phyloP scores from a whole-genome alignment of 2,113 vertebrate species.

The Anolis sagrei region DNA sequence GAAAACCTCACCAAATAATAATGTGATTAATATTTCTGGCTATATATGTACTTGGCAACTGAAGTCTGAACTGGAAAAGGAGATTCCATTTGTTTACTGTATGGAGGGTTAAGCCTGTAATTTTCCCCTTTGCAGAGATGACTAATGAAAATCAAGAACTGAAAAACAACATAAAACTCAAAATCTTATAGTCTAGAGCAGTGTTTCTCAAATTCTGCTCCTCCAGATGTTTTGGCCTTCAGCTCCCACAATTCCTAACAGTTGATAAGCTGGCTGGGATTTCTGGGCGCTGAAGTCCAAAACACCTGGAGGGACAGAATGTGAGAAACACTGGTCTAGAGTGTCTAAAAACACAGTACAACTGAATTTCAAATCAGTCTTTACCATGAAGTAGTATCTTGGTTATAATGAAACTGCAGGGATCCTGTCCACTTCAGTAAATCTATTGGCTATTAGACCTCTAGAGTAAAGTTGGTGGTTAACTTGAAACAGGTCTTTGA shows the following conservation, averaged over 20 bases:
- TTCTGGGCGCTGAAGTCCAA: no score
- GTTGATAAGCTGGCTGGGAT: no score
- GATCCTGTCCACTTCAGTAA: background rate
- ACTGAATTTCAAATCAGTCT: slow-evolving; percentile 9
- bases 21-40: background rate
- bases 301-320: no score
- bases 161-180: background rate
- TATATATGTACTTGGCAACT: slow-evolving; percentile 10
- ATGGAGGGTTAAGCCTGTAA: background rate
- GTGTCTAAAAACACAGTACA: background rate
- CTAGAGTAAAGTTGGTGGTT: slow-evolving; percentile 14
- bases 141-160: background rate
- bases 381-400: background rate
- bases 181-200: background rate
- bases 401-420: background rate
- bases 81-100: background rate
- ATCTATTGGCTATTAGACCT: slow-evolving; percentile 6
- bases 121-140: no score
- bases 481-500: background rate
- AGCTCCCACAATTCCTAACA: no score
- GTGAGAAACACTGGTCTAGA: no score
- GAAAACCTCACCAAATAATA: background rate
- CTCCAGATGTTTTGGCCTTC: no score
- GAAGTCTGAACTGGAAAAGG: background rate
- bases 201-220: no score